A percentile compares a stretch with the other conserved stretches of the same genome.
These are phyloP conservation scores for Thomomys bottae DNA, from an alignment of 2,113 vertebrate genomes.

Conservation along the genomic window DNA sequence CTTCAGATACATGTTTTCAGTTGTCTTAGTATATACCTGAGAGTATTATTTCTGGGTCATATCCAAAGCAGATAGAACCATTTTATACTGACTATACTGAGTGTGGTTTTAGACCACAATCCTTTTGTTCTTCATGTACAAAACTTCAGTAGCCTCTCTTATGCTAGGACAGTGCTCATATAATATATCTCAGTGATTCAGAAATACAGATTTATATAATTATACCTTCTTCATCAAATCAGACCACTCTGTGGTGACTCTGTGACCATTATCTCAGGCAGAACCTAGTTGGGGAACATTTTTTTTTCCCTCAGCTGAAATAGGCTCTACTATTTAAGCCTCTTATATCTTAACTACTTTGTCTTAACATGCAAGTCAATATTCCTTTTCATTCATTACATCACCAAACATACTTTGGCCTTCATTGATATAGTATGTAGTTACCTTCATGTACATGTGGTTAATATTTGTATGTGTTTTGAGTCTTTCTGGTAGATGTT, in stretches of 20 bases:
- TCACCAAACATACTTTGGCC: slow-evolving; percentile 10
- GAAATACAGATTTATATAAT: not conserved
- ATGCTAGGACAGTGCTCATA: not conserved
- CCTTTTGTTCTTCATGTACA: not conserved
- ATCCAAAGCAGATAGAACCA: not conserved
- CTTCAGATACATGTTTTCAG: slow-evolving; percentile 4
- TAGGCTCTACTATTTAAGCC: not conserved
- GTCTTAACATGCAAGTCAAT: not conserved
- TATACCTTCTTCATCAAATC: not conserved
- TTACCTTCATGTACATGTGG: slow-evolving; percentile 33
- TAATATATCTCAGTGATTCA: not conserved
- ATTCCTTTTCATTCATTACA: slow-evolving; percentile 44
- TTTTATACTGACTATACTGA: slow-evolving; percentile 6
- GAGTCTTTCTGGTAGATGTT: slow-evolving; percentile 62
- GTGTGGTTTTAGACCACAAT: slow-evolving; percentile 20
- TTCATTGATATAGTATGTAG: slow-evolving; percentile 41
- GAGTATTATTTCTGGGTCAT: slow-evolving; percentile 17
- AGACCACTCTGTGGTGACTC: not conserved
- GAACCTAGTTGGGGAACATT: not conserved
- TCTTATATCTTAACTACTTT: slow-evolving; percentile 28
- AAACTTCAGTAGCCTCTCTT: not conserved
- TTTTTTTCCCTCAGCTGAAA: not conserved
- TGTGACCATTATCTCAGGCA: not conserved
- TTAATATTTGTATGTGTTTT: slow-evolving; percentile 61
- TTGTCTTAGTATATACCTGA: slow-evolving; percentile 4